Percentiles rank a stretch among this genome's conserved stretches.
phyloP scores from a whole-genome alignment of 2,113 vertebrate genomes.

The Daphoenositta chrysoptera region DNA sequence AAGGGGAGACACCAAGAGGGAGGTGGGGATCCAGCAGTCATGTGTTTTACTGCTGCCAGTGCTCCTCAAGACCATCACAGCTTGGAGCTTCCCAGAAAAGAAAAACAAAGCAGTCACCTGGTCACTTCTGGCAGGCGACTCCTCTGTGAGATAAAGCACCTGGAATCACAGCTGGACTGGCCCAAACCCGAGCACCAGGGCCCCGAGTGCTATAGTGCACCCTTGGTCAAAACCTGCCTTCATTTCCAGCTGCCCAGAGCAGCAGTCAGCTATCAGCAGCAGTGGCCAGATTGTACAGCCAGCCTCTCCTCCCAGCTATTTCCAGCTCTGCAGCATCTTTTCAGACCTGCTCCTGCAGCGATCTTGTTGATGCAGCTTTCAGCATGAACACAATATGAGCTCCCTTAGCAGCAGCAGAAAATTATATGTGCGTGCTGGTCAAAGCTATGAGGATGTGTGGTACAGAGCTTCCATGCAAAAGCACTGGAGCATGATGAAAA shows the following conservation, averaged over 20 bases:
- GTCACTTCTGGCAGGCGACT: not conserved
- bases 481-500: not conserved
- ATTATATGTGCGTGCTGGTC: not conserved
- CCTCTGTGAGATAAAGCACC: not conserved
- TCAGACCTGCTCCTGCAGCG: not conserved
- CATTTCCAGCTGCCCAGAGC: not conserved
- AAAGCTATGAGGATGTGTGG: not conserved
- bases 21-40: not conserved
- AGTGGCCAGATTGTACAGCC: not conserved
- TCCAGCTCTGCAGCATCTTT: not conserved
- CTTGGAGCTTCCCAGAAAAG: not conserved
- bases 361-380: not conserved
- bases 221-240: not conserved
- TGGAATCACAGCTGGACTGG: not conserved
- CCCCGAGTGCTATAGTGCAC: accelerated
- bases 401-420: not conserved
- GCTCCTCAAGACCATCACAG: not conserved
- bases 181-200: accelerated
- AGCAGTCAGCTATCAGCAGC: not conserved
- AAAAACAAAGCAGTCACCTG: not conserved
- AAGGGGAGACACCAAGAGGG: conserved; percentile 35
- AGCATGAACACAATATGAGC: not conserved
- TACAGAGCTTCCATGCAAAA: not conserved
- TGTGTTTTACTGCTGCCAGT: accelerated
- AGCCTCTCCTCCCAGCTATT: not conserved